Evolutionary conservation across 2,113 vertebrate species (phyloP).

Genomic region (Etheostoma spectabile): DNA sequence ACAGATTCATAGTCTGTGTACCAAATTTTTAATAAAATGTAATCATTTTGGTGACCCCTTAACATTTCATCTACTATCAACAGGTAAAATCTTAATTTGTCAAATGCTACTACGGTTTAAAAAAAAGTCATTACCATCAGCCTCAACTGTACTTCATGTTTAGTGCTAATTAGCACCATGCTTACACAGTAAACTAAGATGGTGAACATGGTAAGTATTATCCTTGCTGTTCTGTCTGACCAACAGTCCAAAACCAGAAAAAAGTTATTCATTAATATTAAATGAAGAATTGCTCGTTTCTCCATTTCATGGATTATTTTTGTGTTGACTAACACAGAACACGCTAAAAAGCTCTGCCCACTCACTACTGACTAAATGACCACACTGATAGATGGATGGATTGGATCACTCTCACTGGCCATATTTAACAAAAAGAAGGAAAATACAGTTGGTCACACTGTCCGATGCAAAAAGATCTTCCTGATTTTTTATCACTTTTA

Average conservation of each 20-base stretch:
- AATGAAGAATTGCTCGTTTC: not conserved
- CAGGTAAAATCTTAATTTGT: not conserved
- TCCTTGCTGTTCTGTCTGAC: not conserved
- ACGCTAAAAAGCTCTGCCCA: conserved; percentile 2
- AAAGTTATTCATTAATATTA: not conserved
- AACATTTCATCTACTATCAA: not conserved
- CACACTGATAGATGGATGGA: conserved; percentile 14
- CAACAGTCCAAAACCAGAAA: not conserved
- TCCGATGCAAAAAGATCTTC: not conserved
- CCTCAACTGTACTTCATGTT: not conserved
- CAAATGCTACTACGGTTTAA: not conserved
- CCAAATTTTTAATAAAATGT: not conserved
- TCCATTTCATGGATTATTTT: not conserved
- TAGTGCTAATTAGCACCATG: not conserved
- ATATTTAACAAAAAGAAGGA: not conserved
- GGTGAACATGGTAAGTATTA: not conserved
- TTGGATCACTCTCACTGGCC: not conserved
- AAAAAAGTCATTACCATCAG: not conserved
- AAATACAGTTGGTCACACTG: not conserved
- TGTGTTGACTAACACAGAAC: not conserved
- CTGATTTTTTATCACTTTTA: conserved; percentile 5
- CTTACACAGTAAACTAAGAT: not conserved
- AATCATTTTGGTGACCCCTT: not conserved
- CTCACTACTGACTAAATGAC: conserved; percentile 10
- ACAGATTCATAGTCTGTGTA: not conserved